phyloP scores from a whole-genome alignment of 2,888 invertebrate species.

The Drosophila incognita region DNA sequence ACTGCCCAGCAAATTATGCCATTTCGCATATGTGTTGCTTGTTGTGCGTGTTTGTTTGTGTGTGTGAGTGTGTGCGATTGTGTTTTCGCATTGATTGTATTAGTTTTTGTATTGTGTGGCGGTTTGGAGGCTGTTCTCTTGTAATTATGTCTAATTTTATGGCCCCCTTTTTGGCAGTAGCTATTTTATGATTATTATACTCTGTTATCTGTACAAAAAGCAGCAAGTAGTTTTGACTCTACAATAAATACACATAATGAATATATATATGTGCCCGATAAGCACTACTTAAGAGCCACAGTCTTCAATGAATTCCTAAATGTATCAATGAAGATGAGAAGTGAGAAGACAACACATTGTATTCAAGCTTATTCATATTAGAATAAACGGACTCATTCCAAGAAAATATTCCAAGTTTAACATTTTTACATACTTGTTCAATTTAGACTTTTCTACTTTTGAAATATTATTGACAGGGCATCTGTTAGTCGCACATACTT shows the following conservation, averaged over 20 bases:
- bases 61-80: constrained; percentile 17
- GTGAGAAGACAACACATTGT: background rate
- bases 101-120: constrained; percentile 24
- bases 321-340: background rate
- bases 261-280: background rate
- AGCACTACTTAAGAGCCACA: background rate
- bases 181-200: constrained; percentile 42
- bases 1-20: constrained; percentile 71
- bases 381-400: background rate
- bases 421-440: background rate
- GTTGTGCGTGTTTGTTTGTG: constrained; percentile 12
- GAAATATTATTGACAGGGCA: background rate
- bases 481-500: background rate
- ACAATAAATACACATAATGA: background rate
- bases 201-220: background rate
- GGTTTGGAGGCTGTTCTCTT: constrained; percentile 46
- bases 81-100: constrained; percentile 45
- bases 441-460: background rate
- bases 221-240: background rate
- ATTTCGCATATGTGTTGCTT: constrained; percentile 49
- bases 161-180: constrained; percentile 28
- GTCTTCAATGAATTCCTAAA: background rate
- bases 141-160: constrained; percentile 79
- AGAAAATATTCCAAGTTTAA: background rate
- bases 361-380: background rate